Base-by-base conservation (phyloP, 2,888 invertebrate genomes). In the Nudaria mundana region DNA sequence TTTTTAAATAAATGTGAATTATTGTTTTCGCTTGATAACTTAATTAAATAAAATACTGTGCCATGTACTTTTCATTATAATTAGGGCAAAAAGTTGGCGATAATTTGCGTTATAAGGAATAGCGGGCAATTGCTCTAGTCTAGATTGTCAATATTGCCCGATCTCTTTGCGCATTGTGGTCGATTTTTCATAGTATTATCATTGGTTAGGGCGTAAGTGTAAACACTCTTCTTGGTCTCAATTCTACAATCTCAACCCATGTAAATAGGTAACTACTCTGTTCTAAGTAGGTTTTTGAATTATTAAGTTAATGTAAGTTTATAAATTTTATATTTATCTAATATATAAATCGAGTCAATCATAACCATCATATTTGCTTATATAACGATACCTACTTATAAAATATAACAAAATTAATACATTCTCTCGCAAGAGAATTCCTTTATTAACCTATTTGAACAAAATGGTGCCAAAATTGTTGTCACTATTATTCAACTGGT, bases 181-280 rank as follows among this genome's bases (percentile, higher is more conserved):
- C 52, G 30, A 59, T 45, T 56, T 58, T 32, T 47, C 45, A 35
- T 45, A 48, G 30, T 41, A 43, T 26, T 33, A 42, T 34, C 30
- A 44, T 49, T 48, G 43, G 41, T 49, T 56, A 57, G 49, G 46
- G 42, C 45, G 33, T 57, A 57, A 48, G 47, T 49, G 24, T 51
- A 48, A 37, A 44, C 40, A 48, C 56, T 59, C 47, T 51, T 57
- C 53, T 52, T 64, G 63, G 64, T 63, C 63, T 63, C 62, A 52
- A 53, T 44, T 52, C 43, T 44, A 23, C 41, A 52, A 54, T 65
- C 52, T 64, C 50, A 45, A 40, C 46, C 37, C 48, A 43, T 47
- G 42, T 47, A 54, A 39, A 23, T 31, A 41, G 51, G 54, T 50
- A 46, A 62, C 61, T 66, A 55, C 65, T 66, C 65, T 61, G 63